phyloP scores from a whole-genome alignment of 2,888 invertebrate species.

The Crepidodera aurea region DNA sequence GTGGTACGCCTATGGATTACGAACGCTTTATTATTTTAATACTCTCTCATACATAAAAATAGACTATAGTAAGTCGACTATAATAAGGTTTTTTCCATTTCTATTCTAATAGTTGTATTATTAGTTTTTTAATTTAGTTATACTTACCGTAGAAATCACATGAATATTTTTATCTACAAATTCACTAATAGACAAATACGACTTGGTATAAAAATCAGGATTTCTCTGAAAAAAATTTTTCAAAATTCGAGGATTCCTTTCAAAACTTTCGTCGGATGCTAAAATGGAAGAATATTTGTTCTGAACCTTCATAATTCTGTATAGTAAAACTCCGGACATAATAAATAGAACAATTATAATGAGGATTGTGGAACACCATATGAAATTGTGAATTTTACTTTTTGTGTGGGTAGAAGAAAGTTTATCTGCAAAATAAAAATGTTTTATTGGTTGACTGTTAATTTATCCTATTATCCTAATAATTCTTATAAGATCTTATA shows the following conservation, averaged over 20 bases:
- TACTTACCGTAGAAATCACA: not conserved
- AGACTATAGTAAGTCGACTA: too few relatives aligned
- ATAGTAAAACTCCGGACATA: not conserved
- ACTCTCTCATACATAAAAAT: too few relatives aligned
- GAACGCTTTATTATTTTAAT: too few relatives aligned
- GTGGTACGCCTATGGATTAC: too few relatives aligned
- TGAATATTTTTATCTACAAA: constrained; percentile 6
- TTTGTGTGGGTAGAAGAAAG: too few relatives aligned
- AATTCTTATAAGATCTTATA: too few relatives aligned
- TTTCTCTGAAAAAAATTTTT: not conserved
- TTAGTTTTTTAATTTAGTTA: not conserved
- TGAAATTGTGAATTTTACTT: too few relatives aligned
- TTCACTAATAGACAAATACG: not conserved
- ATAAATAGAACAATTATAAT: not conserved
- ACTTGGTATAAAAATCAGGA: not conserved
- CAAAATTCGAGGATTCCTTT: not conserved
- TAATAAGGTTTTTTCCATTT: too few relatives aligned
- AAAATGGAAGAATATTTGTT: not conserved
- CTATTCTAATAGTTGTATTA: too few relatives aligned
- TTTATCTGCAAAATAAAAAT: too few relatives aligned
- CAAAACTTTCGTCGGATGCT: not conserved
- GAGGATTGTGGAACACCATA: not conserved
- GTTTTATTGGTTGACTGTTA: too few relatives aligned
- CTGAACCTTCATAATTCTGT: not conserved
- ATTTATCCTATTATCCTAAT: too few relatives aligned